Evolutionary conservation across 1,140 invertebrate genomes (phyloP).

Genomic region (Megalopta genalis): DNA sequence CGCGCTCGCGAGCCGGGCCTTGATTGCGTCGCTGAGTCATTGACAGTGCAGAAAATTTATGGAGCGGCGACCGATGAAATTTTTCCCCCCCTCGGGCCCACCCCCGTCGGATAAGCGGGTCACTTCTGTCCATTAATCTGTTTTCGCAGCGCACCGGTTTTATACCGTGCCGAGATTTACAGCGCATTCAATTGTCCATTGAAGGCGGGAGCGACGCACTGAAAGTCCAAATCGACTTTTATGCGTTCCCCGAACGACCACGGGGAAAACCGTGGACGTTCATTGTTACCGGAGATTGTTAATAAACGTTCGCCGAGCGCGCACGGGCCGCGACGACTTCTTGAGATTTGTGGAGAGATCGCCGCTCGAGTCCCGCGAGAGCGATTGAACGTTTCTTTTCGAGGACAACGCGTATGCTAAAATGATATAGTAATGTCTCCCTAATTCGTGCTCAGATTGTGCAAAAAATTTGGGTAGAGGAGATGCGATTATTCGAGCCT

Average conservation of each 20-base stretch:
- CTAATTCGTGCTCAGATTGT: no score
- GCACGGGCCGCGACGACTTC: no score
- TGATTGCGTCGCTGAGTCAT: conserved; percentile 63
- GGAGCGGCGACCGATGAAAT: conserved; percentile 29
- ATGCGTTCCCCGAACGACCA: neutral
- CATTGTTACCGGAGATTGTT: conserved; percentile 22
- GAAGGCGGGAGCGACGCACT: conserved; percentile 31
- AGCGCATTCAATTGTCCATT: conserved; percentile 50
- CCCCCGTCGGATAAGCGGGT: conserved; percentile 50
- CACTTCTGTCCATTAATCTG: conserved; percentile 59
- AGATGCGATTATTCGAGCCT: no score
- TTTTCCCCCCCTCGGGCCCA: conserved; percentile 6
- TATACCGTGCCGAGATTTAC: conserved; percentile 54
- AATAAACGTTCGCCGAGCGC: no score
- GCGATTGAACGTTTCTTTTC: no score
- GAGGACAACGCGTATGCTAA: no score
- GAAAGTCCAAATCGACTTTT: conserved; percentile 30
- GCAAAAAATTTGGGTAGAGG: no score
- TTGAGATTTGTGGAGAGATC: no score
- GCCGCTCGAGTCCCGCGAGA: no score
- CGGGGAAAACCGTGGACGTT: neutral
- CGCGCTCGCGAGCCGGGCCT: conserved; percentile 16
- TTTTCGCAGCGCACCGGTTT: conserved; percentile 53
- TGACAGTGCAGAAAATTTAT: conserved; percentile 62
- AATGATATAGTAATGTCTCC: no score